These are phyloP conservation scores for Callosobruchus maculatus DNA, from an alignment of 2,888 invertebrate species.

Conservation along the genomic window DNA sequence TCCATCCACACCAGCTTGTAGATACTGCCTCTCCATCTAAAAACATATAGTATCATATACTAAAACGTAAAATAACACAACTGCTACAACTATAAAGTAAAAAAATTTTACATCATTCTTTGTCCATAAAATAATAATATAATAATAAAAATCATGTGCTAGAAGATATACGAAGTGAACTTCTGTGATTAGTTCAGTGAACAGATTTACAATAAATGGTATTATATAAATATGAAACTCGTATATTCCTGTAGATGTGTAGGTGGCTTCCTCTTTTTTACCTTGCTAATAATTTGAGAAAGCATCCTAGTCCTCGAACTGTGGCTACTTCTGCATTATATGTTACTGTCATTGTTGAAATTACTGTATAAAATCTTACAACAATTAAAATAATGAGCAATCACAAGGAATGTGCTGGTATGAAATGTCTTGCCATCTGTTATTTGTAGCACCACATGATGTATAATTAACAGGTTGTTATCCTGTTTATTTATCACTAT, in stretches of 20 bases:
- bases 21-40: conserved; percentile 90
- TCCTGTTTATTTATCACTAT: background rate
- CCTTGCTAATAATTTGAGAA: conserved; percentile 80
- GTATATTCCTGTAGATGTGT: background rate
- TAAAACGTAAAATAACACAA: too few species aligned
- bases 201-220: background rate
- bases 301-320: conserved; percentile 74
- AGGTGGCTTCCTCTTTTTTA: conserved; percentile 44
- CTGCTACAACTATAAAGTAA: too few species aligned
- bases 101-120: too few species aligned
- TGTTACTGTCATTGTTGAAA: conserved; percentile 35
- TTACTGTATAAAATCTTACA: background rate
- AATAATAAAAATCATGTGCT: background rate
- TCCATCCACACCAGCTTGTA: conserved; percentile 94
- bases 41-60: too few species aligned
- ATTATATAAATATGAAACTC: background rate
- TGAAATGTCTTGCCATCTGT: background rate
- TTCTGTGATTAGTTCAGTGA: too few species aligned
- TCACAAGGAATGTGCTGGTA: conserved; percentile 7
- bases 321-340: conserved; percentile 40
- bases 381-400: conserved; percentile 6
- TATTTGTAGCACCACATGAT: background rate
- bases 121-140: too few species aligned
- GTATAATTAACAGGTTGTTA: background rate
- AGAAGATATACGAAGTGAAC: too few species aligned